Evolutionary conservation across 2,113 vertebrate species (phyloP).

Genomic region (Leptocoma aspasia): DNA sequence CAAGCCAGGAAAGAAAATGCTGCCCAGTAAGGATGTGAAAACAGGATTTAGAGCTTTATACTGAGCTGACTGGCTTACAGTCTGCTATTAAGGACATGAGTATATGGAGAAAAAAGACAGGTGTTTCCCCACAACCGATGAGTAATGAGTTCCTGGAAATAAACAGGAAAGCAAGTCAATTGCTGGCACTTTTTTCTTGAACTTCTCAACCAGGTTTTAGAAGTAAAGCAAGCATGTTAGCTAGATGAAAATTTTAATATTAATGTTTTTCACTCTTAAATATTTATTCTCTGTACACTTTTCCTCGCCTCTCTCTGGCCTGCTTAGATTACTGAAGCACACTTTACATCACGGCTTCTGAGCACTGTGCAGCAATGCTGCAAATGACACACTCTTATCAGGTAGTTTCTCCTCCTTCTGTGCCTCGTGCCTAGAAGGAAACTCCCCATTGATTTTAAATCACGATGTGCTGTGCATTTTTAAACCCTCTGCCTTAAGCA

Average conservation of each 20-base stretch:
- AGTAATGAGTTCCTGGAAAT: constrained; percentile 1
- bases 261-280: background rate
- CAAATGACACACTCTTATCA: background rate
- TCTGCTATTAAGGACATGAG: background rate
- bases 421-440: background rate
- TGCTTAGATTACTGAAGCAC: background rate
- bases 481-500: background rate
- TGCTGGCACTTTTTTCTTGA: background rate
- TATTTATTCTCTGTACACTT: background rate
- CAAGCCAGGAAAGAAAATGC: background rate
- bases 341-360: background rate
- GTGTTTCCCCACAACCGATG: background rate
- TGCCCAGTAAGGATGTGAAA: background rate
- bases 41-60: background rate
- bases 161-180: constrained; percentile 29
- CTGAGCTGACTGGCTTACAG: background rate
- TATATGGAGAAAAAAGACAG: background rate
- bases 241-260: background rate
- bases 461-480: background rate
- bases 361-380: background rate
- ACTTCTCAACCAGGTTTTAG: background rate
- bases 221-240: background rate
- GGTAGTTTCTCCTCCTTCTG: background rate
- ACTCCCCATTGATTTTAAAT: background rate
- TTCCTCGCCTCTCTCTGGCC: background rate